phyloP scores from a whole-genome alignment of 1,140 invertebrate species.

The Heterodera carotae region DNA sequence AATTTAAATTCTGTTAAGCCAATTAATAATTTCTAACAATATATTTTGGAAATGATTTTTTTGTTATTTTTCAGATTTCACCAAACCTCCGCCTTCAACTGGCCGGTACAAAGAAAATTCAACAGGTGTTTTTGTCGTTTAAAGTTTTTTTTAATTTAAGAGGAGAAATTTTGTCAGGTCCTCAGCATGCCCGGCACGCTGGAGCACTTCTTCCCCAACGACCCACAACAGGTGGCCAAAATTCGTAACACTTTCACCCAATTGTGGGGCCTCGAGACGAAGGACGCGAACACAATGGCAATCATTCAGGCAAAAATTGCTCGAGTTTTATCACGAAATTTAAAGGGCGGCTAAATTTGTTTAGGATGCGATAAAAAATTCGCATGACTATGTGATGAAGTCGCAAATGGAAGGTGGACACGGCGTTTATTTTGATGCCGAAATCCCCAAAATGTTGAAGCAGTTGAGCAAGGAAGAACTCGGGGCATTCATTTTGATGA shows the following conservation, averaged over 20 bases:
- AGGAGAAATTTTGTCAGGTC: constrained; percentile 5
- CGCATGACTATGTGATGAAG: too few relatives aligned
- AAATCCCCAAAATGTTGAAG: not conserved
- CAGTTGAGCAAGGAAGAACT: too few relatives aligned
- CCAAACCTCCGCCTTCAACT: constrained; percentile 81
- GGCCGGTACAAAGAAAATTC: constrained; percentile 72
- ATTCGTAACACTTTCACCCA: constrained; percentile 83
- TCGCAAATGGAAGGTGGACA: too few relatives aligned
- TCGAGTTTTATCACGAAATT: not conserved
- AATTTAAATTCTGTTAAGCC: too few relatives aligned
- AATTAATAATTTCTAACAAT: too few relatives aligned
- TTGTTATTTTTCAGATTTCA: constrained; percentile 89
- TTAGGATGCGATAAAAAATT: too few relatives aligned
- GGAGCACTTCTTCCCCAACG: constrained; percentile 72
- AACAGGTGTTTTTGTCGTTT: constrained; percentile 45
- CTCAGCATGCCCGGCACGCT: constrained; percentile 72
- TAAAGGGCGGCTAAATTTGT: too few relatives aligned
- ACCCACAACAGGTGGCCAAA: constrained; percentile 68
- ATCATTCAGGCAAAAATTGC: constrained; percentile 37
- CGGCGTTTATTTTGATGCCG: too few relatives aligned
- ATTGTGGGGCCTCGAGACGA: constrained; percentile 79
- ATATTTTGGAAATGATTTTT: too few relatives aligned
- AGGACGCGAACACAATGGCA: constrained; percentile 46
- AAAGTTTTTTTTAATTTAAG: too few relatives aligned
- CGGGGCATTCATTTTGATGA: too few relatives aligned